phyloP scores from a whole-genome alignment of 2,888 invertebrate species.

The Tinea semifulvella region DNA sequence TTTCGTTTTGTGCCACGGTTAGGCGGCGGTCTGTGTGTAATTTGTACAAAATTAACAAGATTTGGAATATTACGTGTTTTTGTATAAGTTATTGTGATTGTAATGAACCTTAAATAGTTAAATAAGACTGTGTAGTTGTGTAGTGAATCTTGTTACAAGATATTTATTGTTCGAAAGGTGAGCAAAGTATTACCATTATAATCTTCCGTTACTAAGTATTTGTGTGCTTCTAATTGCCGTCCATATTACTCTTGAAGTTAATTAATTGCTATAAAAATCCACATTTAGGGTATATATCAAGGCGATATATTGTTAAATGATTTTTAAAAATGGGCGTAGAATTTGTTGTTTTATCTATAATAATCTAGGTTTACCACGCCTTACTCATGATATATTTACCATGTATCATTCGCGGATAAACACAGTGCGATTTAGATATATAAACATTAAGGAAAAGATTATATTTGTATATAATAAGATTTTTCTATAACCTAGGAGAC shows the following conservation, averaged over 20 bases:
- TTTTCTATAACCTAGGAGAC: not conserved
- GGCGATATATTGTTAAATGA: slow-evolving; percentile 16
- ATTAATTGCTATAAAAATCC: slow-evolving; percentile 12
- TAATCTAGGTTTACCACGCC: slow-evolving; percentile 30
- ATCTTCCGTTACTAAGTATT: slow-evolving; percentile 18
- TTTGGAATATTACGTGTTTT: not conserved
- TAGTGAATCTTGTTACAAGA: slow-evolving; percentile 36
- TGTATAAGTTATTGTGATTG: slow-evolving; percentile 26
- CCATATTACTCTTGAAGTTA: slow-evolving; percentile 5
- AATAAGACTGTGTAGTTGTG: slow-evolving; percentile 29
- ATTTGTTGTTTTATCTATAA: slow-evolving; percentile 41
- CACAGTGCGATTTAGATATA: not conserved
- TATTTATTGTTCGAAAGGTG: slow-evolving; percentile 54
- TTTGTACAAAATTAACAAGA: not conserved
- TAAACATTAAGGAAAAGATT: slow-evolving; percentile 1
- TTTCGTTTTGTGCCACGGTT: slow-evolving; percentile 64
- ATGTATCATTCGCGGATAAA: not conserved
- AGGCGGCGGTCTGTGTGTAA: slow-evolving; percentile 45
- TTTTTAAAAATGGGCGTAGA: slow-evolving; percentile 48
- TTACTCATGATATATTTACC: slow-evolving; percentile 15
- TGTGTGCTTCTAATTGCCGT: not conserved
- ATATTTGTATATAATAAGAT: not conserved
- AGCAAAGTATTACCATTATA: slow-evolving; percentile 43
- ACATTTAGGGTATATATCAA: slow-evolving; percentile 13
- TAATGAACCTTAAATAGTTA: slow-evolving; percentile 18